phyloP scores from a whole-genome alignment of 2,113 vertebrate species.

The Phyllostomus hastatus region DNA sequence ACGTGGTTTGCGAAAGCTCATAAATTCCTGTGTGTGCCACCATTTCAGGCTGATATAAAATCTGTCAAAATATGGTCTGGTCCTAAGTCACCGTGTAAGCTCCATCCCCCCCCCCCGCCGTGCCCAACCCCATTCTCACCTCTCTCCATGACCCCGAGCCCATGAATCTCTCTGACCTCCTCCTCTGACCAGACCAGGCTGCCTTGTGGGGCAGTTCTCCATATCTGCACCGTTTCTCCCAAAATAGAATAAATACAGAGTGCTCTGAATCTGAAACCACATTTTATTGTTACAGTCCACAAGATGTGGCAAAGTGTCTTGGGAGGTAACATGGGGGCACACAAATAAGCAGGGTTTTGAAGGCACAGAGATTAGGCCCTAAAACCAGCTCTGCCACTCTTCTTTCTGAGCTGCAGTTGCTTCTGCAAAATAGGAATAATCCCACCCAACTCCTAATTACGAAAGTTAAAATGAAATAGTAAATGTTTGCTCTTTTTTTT shows the following conservation, averaged over 20 bases:
- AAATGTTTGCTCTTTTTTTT: not conserved
- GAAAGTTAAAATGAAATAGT: not conserved
- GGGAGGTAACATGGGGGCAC: not conserved
- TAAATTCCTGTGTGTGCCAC: not conserved
- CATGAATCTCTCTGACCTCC: not conserved
- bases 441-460: not conserved
- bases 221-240: not conserved
- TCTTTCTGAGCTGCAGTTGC: not conserved
- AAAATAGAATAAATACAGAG: not conserved
- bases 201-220: not conserved
- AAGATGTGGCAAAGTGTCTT: not conserved
- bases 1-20: not conserved
- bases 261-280: not conserved
- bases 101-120: not conserved
- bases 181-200: not conserved
- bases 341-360: not conserved
- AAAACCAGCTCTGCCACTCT: not conserved
- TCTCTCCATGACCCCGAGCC: not conserved
- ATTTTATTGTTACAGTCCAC: not conserved
- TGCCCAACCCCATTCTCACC: not conserved
- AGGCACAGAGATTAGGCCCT: not conserved
- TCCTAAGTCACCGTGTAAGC: not conserved
- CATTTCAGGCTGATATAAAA: not conserved
- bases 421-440: not conserved
- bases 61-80: slow-evolving; percentile 7